Percentiles rank a stretch among this genome's conserved stretches.
phyloP scores from a whole-genome alignment of 2,113 vertebrate genomes.

The Paramisgurnus dabryanus region DNA sequence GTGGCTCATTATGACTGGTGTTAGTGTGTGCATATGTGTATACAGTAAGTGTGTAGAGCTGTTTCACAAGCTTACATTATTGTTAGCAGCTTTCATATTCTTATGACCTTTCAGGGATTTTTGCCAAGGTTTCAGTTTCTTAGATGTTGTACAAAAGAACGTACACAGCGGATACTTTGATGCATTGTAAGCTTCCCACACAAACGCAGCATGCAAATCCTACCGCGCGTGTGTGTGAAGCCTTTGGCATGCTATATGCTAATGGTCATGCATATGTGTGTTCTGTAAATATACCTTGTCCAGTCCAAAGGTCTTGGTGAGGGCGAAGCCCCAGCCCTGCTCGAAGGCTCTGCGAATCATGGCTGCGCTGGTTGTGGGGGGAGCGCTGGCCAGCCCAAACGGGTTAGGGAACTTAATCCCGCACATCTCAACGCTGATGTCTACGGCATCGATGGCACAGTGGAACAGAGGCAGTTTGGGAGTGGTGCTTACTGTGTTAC shows the following conservation, averaged over 20 bases:
- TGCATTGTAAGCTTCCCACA: slow-evolving; percentile 13
- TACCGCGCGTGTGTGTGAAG: background rate
- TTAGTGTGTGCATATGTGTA: slow-evolving; percentile 16
- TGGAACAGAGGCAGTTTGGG: slow-evolving; percentile 81
- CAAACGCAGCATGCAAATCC: background rate
- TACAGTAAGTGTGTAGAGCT: background rate
- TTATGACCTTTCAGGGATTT: slow-evolving; percentile 41
- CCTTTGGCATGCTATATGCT: slow-evolving; percentile 5
- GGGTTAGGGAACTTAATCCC: slow-evolving; percentile 83
- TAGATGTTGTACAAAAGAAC: slow-evolving; percentile 45
- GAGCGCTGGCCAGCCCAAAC: slow-evolving; percentile 85
- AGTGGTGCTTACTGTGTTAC: slow-evolving; percentile 61
- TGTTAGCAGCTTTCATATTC: slow-evolving; percentile 18
- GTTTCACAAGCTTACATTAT: slow-evolving; percentile 48
- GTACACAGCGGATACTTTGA: slow-evolving; percentile 69
- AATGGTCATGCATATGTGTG: background rate
- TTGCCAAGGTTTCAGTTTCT: slow-evolving; percentile 55
- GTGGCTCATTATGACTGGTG: slow-evolving; percentile 42
- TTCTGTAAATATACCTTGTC: slow-evolving; percentile 76
- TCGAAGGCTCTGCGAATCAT: slow-evolving; percentile 87
- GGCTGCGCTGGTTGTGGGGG: slow-evolving; percentile 80
- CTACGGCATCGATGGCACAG: slow-evolving; percentile 78
- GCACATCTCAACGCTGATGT: slow-evolving; percentile 82
- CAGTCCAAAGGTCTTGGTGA: slow-evolving; percentile 87
- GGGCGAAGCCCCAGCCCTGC: slow-evolving; percentile 84